phyloP scores from a whole-genome alignment of 2,888 invertebrate genomes.

The Pyralis farinalis region DNA sequence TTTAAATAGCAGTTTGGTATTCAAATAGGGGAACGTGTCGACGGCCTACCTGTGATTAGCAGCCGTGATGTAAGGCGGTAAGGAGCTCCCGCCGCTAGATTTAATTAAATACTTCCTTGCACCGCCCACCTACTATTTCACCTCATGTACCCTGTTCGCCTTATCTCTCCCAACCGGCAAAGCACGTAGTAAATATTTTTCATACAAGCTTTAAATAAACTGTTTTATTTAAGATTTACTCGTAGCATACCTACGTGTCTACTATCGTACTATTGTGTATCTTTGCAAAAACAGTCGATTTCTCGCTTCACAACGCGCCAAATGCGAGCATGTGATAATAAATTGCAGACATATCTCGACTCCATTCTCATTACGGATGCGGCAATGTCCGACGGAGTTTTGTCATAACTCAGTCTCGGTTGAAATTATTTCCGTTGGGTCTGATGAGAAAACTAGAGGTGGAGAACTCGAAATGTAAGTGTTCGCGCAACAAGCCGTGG shows the following conservation, averaged over 20 bases:
- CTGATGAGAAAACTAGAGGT: conserved; percentile 80
- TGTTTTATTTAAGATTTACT: conserved; percentile 10
- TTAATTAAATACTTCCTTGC: conserved; percentile 76
- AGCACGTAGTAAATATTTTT: conserved; percentile 37
- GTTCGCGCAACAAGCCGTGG: conserved; percentile 77
- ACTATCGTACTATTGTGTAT: conserved; percentile 24
- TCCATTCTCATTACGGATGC: conserved; percentile 79
- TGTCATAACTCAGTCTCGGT: conserved; percentile 80
- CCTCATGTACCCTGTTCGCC: conserved; percentile 48
- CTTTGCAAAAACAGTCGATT: conserved; percentile 58
- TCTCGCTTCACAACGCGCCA: conserved; percentile 35
- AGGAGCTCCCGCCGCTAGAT: conserved; percentile 58
- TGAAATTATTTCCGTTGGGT: conserved; percentile 78
- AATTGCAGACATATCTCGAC: conserved; percentile 75
- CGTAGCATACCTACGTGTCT: conserved; percentile 4
- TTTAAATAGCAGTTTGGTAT: conserved; percentile 54
- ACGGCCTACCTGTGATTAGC: conserved; percentile 73
- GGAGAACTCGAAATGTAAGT: conserved; percentile 74
- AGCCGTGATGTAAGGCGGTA: conserved; percentile 61
- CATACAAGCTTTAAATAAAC: conserved; percentile 18
- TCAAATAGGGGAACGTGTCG: conserved; percentile 62
- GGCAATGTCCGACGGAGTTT: conserved; percentile 79
- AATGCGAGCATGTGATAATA: conserved; percentile 67
- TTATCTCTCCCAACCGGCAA: conserved; percentile 47
- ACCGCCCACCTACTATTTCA: conserved; percentile 64